These are phyloP conservation scores for Thaumatotibia leucotreta DNA, from an alignment of 1,140 invertebrate species.

Conservation along the genomic window DNA sequence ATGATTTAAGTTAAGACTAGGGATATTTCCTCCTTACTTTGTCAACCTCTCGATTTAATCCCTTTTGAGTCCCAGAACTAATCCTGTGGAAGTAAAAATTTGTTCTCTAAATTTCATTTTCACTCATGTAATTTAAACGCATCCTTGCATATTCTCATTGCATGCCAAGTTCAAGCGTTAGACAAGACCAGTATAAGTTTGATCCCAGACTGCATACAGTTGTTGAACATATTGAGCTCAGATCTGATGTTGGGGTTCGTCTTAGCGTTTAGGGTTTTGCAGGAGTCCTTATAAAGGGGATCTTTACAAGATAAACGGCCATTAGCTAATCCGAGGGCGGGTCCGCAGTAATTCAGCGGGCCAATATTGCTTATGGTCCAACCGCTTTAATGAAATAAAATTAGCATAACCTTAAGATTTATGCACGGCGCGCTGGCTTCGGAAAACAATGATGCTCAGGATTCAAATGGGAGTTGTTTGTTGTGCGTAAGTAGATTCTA, in stretches of 20 bases:
- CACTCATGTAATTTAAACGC: background rate
- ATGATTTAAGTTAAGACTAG: too few species aligned
- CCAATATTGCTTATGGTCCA: slow-evolving; percentile 66
- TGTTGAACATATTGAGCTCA: background rate
- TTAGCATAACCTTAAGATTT: slow-evolving; percentile 73
- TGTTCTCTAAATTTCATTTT: background rate
- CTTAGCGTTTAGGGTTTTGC: background rate
- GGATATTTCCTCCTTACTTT: too few species aligned
- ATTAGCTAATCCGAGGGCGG: slow-evolving; percentile 71
- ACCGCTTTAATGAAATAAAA: slow-evolving; percentile 74
- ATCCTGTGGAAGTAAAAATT: background rate
- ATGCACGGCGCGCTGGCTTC: slow-evolving; percentile 45
- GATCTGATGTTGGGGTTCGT: background rate
- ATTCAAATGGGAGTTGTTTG: slow-evolving; percentile 30
- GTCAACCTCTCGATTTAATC: background rate
- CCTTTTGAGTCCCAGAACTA: background rate
- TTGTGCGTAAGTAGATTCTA: slow-evolving; percentile 3
- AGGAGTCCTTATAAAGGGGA: slow-evolving; percentile 26
- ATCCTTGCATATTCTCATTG: background rate
- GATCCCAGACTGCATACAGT: background rate
- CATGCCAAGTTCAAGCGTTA: background rate
- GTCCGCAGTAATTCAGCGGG: slow-evolving; percentile 55
- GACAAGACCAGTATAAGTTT: background rate
- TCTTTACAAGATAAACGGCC: slow-evolving; percentile 70
- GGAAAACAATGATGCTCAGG: slow-evolving; percentile 57